Base-by-base conservation (phyloP, 2,113 vertebrate species). In the Silurus meridionalis region DNA sequence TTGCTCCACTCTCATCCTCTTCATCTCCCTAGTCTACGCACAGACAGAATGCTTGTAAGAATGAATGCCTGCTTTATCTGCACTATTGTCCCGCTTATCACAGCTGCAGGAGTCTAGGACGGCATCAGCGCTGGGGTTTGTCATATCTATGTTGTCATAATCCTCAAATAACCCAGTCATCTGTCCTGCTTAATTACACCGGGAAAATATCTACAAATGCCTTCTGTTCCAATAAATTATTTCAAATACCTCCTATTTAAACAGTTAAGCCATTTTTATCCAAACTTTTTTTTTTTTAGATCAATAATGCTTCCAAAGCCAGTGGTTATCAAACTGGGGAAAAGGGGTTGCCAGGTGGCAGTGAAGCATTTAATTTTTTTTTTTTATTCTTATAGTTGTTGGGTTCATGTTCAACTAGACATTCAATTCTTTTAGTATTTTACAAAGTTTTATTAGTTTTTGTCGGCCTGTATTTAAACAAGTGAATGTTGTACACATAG, bases 131-230 rank as follows among this genome's bases (percentile, higher is more conserved):
- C 37, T 9, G 61, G 77, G 85, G 80, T 84, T 67, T 61, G 71
- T 89, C 87, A 77, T 89, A 85, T 80, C 74, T 48, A 83, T 64
- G 77, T 74, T 66, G 72, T 21, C 69, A 77, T 86, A 86, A 67
- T 86, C 57, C 28, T 69, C 63, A 28, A 46, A 64, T 4, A 55
- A 53, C 77, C 63, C 61, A 83, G 89, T 89, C 89, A 79, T 90
- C 86, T 86, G 61, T 63, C 88, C 61, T 67, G 90, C 86, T 89
- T 92, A 91, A 92, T 93, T 90, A 93, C 86, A 84, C 67, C 77
- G 52, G 81, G 85, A 72, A 82, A 10, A 92, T 87, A 80, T 46
- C 71, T 84, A 50, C 79, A 80, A 50, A 63, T 64, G 13, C 77
- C 75, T 66, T 52, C 2, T 50, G 84, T 82, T 80, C 28, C 79